Conservation (phyloP, 2,113 vertebrate genomes). For the Catharus fuscescens region DNA sequence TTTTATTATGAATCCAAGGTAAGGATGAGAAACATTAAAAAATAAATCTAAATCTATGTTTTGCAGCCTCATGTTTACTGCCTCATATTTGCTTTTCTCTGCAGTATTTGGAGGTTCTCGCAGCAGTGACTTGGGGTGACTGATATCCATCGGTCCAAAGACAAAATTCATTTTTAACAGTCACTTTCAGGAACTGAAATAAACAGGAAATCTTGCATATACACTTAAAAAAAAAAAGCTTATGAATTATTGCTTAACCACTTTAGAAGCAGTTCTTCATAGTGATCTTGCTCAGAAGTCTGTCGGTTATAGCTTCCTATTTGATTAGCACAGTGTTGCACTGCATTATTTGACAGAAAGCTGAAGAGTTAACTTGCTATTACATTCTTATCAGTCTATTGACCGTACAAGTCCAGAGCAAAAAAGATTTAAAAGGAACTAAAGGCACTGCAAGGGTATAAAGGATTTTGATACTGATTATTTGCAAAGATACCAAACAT, state of each 20-base stretch:
- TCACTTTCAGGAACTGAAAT: constrained; percentile 17
- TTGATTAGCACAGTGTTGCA: not conserved
- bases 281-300: not conserved
- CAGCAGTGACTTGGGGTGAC: not conserved
- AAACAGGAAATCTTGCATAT: constrained; percentile 2
- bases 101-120: not conserved
- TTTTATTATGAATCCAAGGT: not conserved
- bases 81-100: not conserved
- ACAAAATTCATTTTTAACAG: not conserved
- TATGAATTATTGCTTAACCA: not conserved
- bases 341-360: fast-evolving
- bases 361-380: not conserved
- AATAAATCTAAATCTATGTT: not conserved
- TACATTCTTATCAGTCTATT: not conserved
- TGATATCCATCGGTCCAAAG: not conserved
- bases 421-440: not conserved
- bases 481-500: not conserved
- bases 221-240: not conserved
- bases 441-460: not conserved
- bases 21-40: not conserved
- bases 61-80: not conserved
- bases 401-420: not conserved
- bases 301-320: not conserved
- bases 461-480: not conserved
- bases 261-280: not conserved